A percentile compares a stretch with the other conserved stretches of the same genome.
These are phyloP conservation scores for Thereuonema tuberculata DNA, from an alignment of 1,140 invertebrate species.

Conservation along the genomic window DNA sequence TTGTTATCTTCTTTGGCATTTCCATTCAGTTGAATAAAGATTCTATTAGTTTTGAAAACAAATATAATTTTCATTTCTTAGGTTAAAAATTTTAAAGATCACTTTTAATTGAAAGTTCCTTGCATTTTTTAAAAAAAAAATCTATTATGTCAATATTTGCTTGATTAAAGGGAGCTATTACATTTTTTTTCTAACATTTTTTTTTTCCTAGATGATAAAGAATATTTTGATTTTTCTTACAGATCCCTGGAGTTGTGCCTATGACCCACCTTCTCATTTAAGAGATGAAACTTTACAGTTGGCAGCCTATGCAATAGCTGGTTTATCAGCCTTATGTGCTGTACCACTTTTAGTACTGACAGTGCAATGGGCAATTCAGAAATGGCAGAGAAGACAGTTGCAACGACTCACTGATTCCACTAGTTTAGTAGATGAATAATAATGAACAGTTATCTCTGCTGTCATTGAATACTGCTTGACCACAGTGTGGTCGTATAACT, in stretches of 20 bases:
- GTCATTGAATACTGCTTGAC: too few species aligned
- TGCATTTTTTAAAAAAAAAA: too few species aligned
- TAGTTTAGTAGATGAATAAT: not conserved
- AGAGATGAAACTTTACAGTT: slow-evolving; percentile 18
- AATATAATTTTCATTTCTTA: too few species aligned
- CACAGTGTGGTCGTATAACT: too few species aligned
- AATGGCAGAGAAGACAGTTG: not conserved
- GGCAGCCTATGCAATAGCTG: slow-evolving; percentile 27
- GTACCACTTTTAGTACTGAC: slow-evolving; percentile 22
- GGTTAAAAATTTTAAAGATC: too few species aligned
- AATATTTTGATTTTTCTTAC: slow-evolving; percentile 12
- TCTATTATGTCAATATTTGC: too few species aligned
- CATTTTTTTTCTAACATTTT: not conserved
- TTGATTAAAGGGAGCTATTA: too few species aligned
- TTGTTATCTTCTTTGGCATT: too few species aligned
- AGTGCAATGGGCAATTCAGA: slow-evolving; percentile 19
- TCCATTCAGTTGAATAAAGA: too few species aligned
- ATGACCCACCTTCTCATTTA: slow-evolving; percentile 16
- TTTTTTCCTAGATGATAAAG: not conserved
- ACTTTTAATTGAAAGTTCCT: too few species aligned
- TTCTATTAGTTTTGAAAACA: too few species aligned
- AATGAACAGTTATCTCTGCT: too few species aligned
- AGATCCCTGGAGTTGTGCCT: slow-evolving; percentile 23
- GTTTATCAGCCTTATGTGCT: slow-evolving; percentile 22
- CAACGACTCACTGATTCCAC: not conserved